Evolutionary conservation across 2,888 invertebrate genomes (phyloP).

Genomic region (Eilema griseolum): DNA sequence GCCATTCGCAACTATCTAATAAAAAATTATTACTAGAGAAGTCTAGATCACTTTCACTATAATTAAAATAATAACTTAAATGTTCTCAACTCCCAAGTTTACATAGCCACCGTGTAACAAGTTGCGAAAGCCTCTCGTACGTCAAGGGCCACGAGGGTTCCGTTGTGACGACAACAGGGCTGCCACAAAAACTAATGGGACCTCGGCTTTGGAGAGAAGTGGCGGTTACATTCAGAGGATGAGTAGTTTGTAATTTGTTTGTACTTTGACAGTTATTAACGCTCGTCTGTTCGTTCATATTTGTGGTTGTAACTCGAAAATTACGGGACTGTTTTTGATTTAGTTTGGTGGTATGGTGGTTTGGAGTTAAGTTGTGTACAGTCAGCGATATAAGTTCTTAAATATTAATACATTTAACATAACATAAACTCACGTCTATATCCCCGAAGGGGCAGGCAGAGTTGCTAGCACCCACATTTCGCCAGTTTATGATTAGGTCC

Average conservation of each 20-base stretch:
- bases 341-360: background rate
- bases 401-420: background rate
- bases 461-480: too few species aligned
- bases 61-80: background rate
- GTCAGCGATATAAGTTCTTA: background rate
- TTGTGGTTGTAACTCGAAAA: slow-evolving; percentile 7
- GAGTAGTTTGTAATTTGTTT: slow-evolving; percentile 6
- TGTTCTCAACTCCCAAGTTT: slow-evolving; percentile 21
- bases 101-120: slow-evolving; percentile 30
- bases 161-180: slow-evolving; percentile 23
- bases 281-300: slow-evolving; percentile 2
- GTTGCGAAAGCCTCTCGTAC: slow-evolving; percentile 41
- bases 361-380: background rate
- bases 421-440: too few species aligned
- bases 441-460: too few species aligned
- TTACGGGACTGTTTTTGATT: background rate
- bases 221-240: slow-evolving; percentile 4
- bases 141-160: slow-evolving; percentile 27
- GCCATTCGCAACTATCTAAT: too few species aligned
- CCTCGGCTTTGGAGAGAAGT: background rate
- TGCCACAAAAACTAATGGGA: slow-evolving; percentile 17
- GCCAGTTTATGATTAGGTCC: too few species aligned
- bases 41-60: too few species aligned
- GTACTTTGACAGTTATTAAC: background rate
- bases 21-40: too few species aligned